Percentiles rank a stretch among this genome's conserved stretches.
Evolutionary conservation across 2,113 vertebrate species (phyloP).

Genomic region (Myotis brandtii): DNA sequence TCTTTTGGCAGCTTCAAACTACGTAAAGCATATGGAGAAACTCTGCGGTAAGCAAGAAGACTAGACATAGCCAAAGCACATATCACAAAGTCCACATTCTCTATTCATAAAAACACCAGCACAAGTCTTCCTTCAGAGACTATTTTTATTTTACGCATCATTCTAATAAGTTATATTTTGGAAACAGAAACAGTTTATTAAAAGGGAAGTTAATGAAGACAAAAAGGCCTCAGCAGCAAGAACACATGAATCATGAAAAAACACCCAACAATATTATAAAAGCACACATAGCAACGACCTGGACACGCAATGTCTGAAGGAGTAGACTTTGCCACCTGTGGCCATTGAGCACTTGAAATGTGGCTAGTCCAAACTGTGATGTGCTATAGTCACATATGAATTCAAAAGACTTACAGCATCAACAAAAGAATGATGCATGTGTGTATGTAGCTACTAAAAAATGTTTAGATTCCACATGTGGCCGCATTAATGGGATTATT

Average conservation of each 20-base stretch:
- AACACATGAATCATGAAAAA: conserved; percentile 39
- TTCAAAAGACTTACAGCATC: neutral
- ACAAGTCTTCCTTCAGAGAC: conserved; percentile 8
- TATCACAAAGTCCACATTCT: conserved; percentile 13
- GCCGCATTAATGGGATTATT: neutral
- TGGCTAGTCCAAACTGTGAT: neutral
- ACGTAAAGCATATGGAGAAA: conserved; percentile 31
- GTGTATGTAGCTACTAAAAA: conserved; percentile 26
- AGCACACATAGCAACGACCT: neutral
- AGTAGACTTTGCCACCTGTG: neutral
- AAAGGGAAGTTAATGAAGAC: conserved; percentile 27
- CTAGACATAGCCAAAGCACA: neutral
- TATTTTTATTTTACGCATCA: conserved; percentile 49
- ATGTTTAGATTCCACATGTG: neutral
- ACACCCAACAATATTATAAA: neutral
- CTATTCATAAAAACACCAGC: conserved; percentile 30
- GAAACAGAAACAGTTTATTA: neutral
- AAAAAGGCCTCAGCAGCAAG: neutral
- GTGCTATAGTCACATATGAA: neutral
- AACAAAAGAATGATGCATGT: neutral
- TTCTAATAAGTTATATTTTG: conserved; percentile 43
- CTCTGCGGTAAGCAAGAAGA: neutral
- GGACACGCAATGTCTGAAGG: neutral
- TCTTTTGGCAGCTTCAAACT: conserved; percentile 49
- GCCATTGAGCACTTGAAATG: neutral